Evolutionary conservation across 2,113 vertebrate species (phyloP), one percentile per base, ranked within the genome.

Genomic region (Siphamia tubifer): DNA sequence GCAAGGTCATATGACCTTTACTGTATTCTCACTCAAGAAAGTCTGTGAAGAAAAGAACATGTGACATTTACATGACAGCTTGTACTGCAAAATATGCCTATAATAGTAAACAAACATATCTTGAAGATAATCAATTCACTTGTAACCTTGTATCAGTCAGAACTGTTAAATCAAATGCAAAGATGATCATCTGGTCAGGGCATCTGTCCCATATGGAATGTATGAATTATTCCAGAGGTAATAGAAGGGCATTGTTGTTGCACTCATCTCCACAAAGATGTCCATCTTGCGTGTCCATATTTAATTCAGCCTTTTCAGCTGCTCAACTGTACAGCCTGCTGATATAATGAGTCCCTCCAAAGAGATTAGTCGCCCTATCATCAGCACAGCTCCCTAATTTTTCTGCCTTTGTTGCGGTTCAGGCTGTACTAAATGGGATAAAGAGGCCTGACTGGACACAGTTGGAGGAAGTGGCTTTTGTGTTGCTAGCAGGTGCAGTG

Each of bases 351-450:
- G 82, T 84, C 83, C 47, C 82, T 91, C 90, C 87, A 82, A 83
- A 89, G 80, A 88, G 90, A 91, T 92, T 92, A 92, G 85, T 85
- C 88, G 73, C 86, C 76, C 88, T 82, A 88, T 91, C 89, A 87
- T 90, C 88, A 89, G 67, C 68, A 30, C 78, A 65, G 76, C 83
- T 86, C 79, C 88, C 82, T 91, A 85, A 89, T 91, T 91, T 90
- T 86, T 88, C 64, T 72, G 78, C 70, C 77, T 89, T 90, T 92
- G 90, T 92, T 83, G 89, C 69, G 73, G 77, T 44, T 74, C 86
- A 86, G 78, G 79, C 85, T 77, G 77, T 32, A 63, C 86, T 75
- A 82, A 89, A 90, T 79, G 75, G 85, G 83, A 87, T 88, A 84
- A 89, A 83, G 76, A 75, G 79, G 60, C 84, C 85, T 74, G 79